Evolutionary conservation across 2,888 invertebrate species (phyloP), one percentile per base, ranked within the genome.

Genomic region (Bedellia somnulentella): DNA sequence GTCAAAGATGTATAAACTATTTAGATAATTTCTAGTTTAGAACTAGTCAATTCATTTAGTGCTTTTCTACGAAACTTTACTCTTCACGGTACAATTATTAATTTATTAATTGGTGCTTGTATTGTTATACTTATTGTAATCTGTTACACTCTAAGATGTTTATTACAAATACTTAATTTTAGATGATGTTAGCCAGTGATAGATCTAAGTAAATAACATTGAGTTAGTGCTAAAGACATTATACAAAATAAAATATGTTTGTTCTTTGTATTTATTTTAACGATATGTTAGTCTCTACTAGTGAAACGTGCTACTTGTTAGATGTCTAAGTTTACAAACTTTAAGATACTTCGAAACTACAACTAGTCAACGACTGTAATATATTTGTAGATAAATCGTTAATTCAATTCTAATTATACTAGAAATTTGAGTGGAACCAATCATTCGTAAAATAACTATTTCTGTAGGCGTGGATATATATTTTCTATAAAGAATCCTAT

Each of bases 1-100:
- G 42, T 35, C 24, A 49, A 44, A 60, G 48, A 28, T 52, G 50
- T 57, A 52, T 40, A 41, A 59, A 49, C 56, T 57, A 55, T 49
- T 50, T 64, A 68, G 63, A 55, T 71, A 71, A 67, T 54, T 48
- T 44, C 59, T n/a, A n/a, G n/a, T n/a, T n/a, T 73, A 71, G 71
- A 59, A 55, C 66, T 73, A 73, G 75, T 73, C 68, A 73, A 73
- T 73, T 71, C 64, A 61, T 63, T 68, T 61, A 66, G 68, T 49
- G 51, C 67, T 71, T 31, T 71, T 68, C 70, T 71, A 71, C 58
- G 54, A 61, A 58, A 27, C 60, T 54, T 59, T 64, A 54, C 53
- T 49, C 52, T 59, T 62, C 52, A 59, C 58, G 63, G 61, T 57
- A 47, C 52, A 52, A 57, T 49, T 60, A 51, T 51, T 24, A 23